A percentile compares a stretch with the other conserved stretches of the same genome.
These are phyloP conservation scores for Temnothorax ravouxi DNA, from an alignment of 2,888 invertebrate genomes.

Conservation along the genomic window DNA sequence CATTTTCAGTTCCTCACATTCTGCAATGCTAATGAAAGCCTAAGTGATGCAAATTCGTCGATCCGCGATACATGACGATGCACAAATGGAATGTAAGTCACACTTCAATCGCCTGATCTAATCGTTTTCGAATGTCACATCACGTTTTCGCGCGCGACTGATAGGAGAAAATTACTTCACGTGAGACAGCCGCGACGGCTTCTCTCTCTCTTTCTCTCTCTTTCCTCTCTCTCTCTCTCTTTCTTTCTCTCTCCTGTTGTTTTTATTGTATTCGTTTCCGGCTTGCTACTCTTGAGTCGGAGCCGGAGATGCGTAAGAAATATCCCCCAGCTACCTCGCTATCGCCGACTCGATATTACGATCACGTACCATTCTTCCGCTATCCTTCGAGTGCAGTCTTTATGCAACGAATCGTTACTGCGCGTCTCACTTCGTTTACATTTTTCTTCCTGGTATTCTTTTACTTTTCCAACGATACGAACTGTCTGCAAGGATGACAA, in stretches of 20 bases:
- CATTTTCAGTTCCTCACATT: not conserved
- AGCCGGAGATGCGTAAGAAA: slow-evolving; percentile 54
- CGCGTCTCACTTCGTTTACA: slow-evolving; percentile 55
- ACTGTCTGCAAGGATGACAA: slow-evolving; percentile 41
- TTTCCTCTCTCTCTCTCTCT: no score
- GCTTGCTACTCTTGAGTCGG: slow-evolving; percentile 65
- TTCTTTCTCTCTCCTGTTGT: not conserved
- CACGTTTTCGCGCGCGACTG: slow-evolving; percentile 27
- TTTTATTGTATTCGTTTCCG: slow-evolving; percentile 30
- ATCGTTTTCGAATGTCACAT: slow-evolving; percentile 22
- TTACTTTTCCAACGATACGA: slow-evolving; percentile 42
- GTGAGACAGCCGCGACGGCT: slow-evolving; percentile 5
- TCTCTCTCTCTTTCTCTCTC: not conserved
- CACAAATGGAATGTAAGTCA: not conserved
- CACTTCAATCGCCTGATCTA: slow-evolving; percentile 25
- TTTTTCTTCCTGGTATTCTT: slow-evolving; percentile 40
- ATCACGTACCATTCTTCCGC: slow-evolving; percentile 66
- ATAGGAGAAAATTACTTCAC: slow-evolving; percentile 18
- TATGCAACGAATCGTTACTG: slow-evolving; percentile 65
- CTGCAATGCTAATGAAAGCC: not conserved
- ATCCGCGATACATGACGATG: slow-evolving; percentile 15
- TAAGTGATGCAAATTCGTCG: not conserved
- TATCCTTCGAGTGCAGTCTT: slow-evolving; percentile 58
- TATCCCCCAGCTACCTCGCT: slow-evolving; percentile 53
- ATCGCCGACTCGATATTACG: slow-evolving; percentile 66